phyloP scores from a whole-genome alignment of 2,888 invertebrate genomes.

The Hemistola chrysoprasaria region DNA sequence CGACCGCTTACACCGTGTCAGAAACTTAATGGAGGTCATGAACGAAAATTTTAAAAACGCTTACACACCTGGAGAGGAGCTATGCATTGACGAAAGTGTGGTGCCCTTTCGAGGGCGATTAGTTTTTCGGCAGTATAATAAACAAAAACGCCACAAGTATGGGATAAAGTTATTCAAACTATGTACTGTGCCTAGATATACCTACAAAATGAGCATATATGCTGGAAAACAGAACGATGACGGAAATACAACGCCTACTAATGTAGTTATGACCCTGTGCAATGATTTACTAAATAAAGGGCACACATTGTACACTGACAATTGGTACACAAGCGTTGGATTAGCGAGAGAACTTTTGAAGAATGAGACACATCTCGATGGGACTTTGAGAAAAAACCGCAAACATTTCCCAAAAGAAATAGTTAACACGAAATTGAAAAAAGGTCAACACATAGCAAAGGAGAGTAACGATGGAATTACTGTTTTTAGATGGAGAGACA shows the following conservation, averaged over 20 bases:
- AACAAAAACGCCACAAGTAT: conserved; percentile 33
- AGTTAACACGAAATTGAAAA: conserved; percentile 35
- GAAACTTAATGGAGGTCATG: conserved; percentile 30
- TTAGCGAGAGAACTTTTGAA: conserved; percentile 38
- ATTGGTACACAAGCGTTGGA: conserved; percentile 43
- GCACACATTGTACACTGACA: conserved; percentile 41
- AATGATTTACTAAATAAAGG: conserved; percentile 37
- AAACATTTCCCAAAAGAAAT: conserved; percentile 40
- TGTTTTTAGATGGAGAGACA: too few species aligned
- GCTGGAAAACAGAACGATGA: conserved; percentile 38
- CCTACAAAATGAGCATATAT: conserved; percentile 35
- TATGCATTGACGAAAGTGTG: conserved; percentile 38
- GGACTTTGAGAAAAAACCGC: conserved; percentile 44
- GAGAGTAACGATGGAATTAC: conserved; percentile 31
- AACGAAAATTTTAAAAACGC: conserved; percentile 34
- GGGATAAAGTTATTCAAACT: conserved; percentile 42
- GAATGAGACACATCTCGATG: conserved; percentile 43
- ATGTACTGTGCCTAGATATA: conserved; percentile 39
- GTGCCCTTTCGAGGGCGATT: conserved; percentile 36
- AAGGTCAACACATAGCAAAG: conserved; percentile 26
- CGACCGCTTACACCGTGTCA: conserved; percentile 34
- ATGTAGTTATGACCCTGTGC: conserved; percentile 34
- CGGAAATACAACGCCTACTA: conserved; percentile 26
- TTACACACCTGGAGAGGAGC: conserved; percentile 35
- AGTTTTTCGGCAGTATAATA: conserved; percentile 38